phyloP scores from a whole-genome alignment of 2,888 invertebrate genomes.

The Diogma glabrata region DNA sequence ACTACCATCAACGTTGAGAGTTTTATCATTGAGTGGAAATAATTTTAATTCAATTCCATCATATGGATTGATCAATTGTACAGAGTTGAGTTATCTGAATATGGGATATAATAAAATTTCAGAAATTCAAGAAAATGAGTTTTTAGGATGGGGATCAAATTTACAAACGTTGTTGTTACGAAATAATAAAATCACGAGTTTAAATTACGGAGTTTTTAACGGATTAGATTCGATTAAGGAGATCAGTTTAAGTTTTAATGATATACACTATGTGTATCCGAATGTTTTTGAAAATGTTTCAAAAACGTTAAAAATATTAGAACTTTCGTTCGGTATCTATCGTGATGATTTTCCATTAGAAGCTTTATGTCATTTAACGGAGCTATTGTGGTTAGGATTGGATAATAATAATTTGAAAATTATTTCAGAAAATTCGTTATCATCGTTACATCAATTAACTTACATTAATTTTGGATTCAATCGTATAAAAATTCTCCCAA shows the following conservation, averaged over 20 bases:
- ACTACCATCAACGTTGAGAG: constrained; percentile 57
- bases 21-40: constrained; percentile 71
- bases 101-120: constrained; percentile 78
- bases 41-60: constrained; percentile 61
- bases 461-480: constrained; percentile 83
- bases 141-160: constrained; percentile 64
- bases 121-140: constrained; percentile 64
- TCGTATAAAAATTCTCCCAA: constrained; percentile 57
- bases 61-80: constrained; percentile 55
- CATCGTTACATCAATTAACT: constrained; percentile 54
- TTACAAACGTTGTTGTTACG: constrained; percentile 69
- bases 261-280: constrained; percentile 68
- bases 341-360: constrained; percentile 68
- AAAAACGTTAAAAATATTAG: constrained; percentile 65
- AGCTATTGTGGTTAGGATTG: constrained; percentile 70
- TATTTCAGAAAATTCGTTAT: constrained; percentile 58
- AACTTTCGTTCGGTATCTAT: constrained; percentile 75
- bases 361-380: constrained; percentile 58
- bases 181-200: constrained; percentile 70
- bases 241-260: constrained; percentile 84
- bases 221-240: constrained; percentile 68
- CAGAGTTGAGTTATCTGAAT: constrained; percentile 72
- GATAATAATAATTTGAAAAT: constrained; percentile 79
- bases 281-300: constrained; percentile 69
- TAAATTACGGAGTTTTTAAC: constrained; percentile 58